Base-by-base conservation (phyloP, 2,113 vertebrate genomes). In the Corythornis vintsioides region DNA sequence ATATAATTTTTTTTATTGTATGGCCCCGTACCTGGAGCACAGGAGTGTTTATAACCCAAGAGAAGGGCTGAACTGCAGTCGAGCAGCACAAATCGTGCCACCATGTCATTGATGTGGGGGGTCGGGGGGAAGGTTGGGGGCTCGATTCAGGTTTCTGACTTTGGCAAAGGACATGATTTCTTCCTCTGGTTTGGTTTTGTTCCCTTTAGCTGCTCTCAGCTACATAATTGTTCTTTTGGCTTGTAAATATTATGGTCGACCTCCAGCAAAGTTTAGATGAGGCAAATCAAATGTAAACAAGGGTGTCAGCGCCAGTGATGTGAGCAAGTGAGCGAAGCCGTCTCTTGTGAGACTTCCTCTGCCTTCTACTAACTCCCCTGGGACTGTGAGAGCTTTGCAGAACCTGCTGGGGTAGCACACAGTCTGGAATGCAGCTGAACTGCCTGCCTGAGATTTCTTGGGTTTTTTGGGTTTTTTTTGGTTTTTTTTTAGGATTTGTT, bases 241-340 rank as follows among this genome's bases (percentile, higher is more conserved):
- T 82, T 95, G 69, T 94, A 96, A 90, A 96, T 95, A 95, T 97
- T 97, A 96, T 93, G 77, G 88, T 95, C 93, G 87, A 81, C 88
- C 86, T 96, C 95, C 95, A 96, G 89, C 85, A 84, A 96, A 97
- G 89, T 81, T 93, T 93, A 94, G 71, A 93, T 70, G 90, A 96
- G 91, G 67, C 88, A 43, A 67, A 90, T 95, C 73, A 76, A 94
- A 95, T 88, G 81, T 93, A 93, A 97, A 93, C 82, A 94, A 92
- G 74, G 65, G 55, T 33, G 40, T 77, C 73, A 79, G 84, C 20
- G 82, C 77, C 91, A 95, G 67, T 69, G 67, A 75, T 72, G 60
- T 56, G 91, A 93, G 61, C 75, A 86, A 94, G 85, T 45, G 26
- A 94, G 86, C 48, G 25, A 17, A 65, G 56, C 35, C 93, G 73